Base-by-base conservation (phyloP, 2,113 vertebrate genomes). In the Pelecanoides urinatrix region DNA sequence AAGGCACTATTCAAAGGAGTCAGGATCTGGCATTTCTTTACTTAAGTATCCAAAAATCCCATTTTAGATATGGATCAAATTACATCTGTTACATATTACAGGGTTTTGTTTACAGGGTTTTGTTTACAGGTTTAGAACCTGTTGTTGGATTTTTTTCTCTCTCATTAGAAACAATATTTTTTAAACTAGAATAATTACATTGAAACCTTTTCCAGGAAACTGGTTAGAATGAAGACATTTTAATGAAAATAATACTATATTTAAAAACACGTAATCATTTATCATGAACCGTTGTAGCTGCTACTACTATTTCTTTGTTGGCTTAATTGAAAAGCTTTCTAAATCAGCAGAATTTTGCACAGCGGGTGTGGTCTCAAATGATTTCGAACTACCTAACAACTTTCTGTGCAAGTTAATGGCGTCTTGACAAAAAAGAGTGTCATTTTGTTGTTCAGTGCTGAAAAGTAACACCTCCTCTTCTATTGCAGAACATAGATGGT, bases 401-500 rank as follows among this genome's bases (percentile, higher is more conserved):
- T 72, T 88, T 62, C 36, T 73, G 27, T n/a, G 29, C 42, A n/a
- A 71, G 13, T 47, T 74, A 58, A 30, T 52, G 30, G 20, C 30
- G 44, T 19, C 10, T 82, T 65, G 17, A 79, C 18, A 30, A 30
- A 27, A 89, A 32, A 74, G 53, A 47, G 12, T 36, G 55, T 9
- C 14, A 13, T 76, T 70, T 77, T 82, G 7, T 62, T 80, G 3
- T 72, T 75, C 53, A 17, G 22, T 32, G 22, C 27, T 76, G 11
- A 32, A 73, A 83, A 79, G 26, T 50, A 72, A 76, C 49, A 22
- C 2, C 9, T n/a, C n/a, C 73, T 76, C 63, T 83, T 96, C 88
- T 92, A 58, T 63, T 81, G 80, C 34, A 99, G 98, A 98, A 97
- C 91, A 99, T 98, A 92, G 95, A 95, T 88, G 98, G 97, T 81